phyloP scores from a whole-genome alignment of 1,140 invertebrate species.

The Bombyx mandarina region DNA sequence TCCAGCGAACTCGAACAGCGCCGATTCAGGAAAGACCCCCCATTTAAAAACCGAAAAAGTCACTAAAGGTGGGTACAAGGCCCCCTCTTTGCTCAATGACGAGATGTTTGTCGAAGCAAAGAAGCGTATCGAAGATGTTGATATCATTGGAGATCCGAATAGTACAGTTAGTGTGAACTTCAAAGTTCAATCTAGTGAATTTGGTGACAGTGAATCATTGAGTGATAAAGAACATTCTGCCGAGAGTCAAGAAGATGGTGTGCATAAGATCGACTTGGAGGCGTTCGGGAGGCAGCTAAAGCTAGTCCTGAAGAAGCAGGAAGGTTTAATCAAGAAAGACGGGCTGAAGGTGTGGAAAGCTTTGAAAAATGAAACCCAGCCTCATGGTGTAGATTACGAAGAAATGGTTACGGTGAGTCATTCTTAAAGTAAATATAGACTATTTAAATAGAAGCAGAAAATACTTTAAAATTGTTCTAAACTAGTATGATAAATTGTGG shows the following conservation, averaged over 20 bases:
- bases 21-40: conserved; percentile 34
- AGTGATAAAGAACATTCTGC: conserved; percentile 63
- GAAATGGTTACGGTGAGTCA: conserved; percentile 78
- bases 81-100: conserved; percentile 50
- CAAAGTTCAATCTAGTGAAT: conserved; percentile 54
- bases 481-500: too few relatives aligned
- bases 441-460: too few relatives aligned
- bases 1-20: conserved; percentile 32
- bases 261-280: conserved; percentile 79
- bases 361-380: conserved; percentile 76
- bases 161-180: conserved; percentile 49
- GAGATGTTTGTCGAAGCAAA: conserved; percentile 59
- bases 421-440: neutral
- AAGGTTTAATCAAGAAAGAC: conserved; percentile 79
- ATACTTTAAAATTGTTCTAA: too few relatives aligned
- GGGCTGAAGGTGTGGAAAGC: conserved; percentile 84
- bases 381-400: conserved; percentile 82
- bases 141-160: conserved; percentile 57
- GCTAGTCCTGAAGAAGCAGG: conserved; percentile 80
- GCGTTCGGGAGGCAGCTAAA: conserved; percentile 83
- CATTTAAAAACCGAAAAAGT: conserved; percentile 49
- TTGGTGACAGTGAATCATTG: conserved; percentile 35
- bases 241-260: conserved; percentile 63
- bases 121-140: conserved; percentile 52
- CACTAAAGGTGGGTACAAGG: conserved; percentile 6